Evolutionary conservation across 2,113 vertebrate species (phyloP).

Genomic region (Galeopterus variegatus): DNA sequence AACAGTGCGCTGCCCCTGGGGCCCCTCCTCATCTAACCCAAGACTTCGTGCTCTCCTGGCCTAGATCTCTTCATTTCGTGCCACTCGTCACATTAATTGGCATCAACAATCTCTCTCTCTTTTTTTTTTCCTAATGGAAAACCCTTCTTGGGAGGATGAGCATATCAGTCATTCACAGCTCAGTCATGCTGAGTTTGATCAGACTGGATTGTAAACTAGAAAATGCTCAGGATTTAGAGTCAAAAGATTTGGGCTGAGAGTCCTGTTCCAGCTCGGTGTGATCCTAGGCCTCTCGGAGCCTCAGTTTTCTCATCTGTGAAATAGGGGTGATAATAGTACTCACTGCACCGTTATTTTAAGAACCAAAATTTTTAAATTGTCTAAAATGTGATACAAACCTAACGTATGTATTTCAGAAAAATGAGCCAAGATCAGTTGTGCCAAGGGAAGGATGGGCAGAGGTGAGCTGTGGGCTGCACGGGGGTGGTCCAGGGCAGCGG

Average conservation of each 20-base stretch:
- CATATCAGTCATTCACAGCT: neutral
- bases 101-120: neutral
- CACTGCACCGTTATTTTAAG: neutral
- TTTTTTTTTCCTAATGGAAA: neutral
- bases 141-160: neutral
- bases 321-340: neutral
- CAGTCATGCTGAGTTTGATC: neutral
- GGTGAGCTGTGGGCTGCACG: too few species aligned
- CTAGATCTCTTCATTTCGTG: neutral
- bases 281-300: neutral
- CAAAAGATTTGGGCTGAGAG: neutral
- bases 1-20: neutral
- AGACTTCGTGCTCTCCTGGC: neutral
- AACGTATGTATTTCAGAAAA: slow-evolving; percentile 26
- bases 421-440: neutral
- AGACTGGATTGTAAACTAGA: neutral
- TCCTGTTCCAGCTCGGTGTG: neutral
- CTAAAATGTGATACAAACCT: neutral
- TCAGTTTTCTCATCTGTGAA: slow-evolving; percentile 11
- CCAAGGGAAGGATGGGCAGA: neutral
- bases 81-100: neutral
- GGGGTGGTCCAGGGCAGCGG: rapidly evolving
- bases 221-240: neutral
- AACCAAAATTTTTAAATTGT: neutral
- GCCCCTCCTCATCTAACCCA: neutral